Percentiles rank a stretch among this genome's conserved stretches.
Evolutionary conservation across 2,888 invertebrate species (phyloP).

Genomic region (Tupiocoris notatus): DNA sequence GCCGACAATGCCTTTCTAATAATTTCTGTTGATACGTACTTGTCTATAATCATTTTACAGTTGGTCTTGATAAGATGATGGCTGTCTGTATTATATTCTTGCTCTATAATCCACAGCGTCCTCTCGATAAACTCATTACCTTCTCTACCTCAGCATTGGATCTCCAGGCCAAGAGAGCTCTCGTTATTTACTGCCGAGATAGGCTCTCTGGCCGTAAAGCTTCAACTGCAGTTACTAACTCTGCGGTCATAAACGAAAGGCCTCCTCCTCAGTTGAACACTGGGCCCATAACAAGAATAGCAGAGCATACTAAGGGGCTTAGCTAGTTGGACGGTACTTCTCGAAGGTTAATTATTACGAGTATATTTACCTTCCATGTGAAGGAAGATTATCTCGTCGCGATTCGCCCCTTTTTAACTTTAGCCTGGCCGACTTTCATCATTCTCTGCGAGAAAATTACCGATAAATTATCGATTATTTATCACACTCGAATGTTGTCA

Average conservation of each 20-base stretch:
- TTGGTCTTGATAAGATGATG: too few species aligned
- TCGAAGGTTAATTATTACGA: background rate
- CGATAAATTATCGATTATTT: slow-evolving; percentile 34
- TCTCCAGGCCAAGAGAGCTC: background rate
- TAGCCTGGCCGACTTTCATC: slow-evolving; percentile 11
- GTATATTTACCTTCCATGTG: background rate
- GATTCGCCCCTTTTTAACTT: background rate
- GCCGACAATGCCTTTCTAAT: too few species aligned
- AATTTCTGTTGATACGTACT: too few species aligned
- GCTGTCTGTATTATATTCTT: too few species aligned
- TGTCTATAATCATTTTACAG: too few species aligned
- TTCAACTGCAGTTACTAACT: background rate
- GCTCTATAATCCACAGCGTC: too few species aligned
- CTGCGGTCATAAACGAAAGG: background rate
- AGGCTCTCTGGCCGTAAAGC: slow-evolving; percentile 12
- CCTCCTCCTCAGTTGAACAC: background rate
- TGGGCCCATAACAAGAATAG: background rate
- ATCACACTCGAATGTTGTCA: slow-evolving; percentile 16
- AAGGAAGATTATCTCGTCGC: background rate
- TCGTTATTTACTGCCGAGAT: slow-evolving; percentile 24
- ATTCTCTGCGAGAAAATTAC: slow-evolving; percentile 15
- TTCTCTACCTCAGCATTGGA: too few species aligned
- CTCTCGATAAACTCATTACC: slow-evolving; percentile 29
- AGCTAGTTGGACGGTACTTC: background rate
- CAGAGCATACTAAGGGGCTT: background rate